A percentile compares a stretch with the other conserved stretches of the same genome.
phyloP scores from a whole-genome alignment of 2,888 invertebrate genomes.

The Deilephila elpenor region DNA sequence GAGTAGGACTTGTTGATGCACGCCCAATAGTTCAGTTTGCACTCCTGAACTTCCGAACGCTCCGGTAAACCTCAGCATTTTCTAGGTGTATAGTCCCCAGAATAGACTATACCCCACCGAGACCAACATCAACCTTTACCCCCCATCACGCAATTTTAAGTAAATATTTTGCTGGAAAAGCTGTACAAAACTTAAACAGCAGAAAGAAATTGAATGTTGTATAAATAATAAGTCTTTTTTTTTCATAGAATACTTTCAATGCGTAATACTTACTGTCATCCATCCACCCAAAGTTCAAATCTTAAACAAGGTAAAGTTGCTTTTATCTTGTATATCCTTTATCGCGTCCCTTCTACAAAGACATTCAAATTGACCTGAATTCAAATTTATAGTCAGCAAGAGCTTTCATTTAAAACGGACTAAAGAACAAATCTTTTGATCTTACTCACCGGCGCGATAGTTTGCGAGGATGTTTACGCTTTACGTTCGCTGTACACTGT shows the following conservation, averaged over 20 bases:
- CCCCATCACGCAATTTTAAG: neutral
- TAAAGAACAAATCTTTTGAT: conserved; percentile 25
- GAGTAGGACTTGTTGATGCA: no score
- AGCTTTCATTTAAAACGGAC: conserved; percentile 10
- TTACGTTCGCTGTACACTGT: neutral
- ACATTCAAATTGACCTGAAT: neutral
- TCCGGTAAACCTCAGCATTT: no score
- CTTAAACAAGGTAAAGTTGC: neutral
- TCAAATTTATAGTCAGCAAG: neutral
- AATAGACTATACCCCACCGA: no score
- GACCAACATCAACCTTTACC: no score
- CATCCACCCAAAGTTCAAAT: neutral
- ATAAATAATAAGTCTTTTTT: no score
- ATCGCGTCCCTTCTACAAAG: neutral
- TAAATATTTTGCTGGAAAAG: neutral
- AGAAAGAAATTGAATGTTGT: no score
- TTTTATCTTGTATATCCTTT: conserved; percentile 4
- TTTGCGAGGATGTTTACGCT: conserved; percentile 24
- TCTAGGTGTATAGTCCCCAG: no score
- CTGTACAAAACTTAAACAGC: no score
- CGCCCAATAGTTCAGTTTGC: no score
- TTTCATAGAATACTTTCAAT: no score
- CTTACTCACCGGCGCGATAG: neutral
- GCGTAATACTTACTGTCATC: neutral
- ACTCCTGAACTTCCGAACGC: no score